phyloP scores from a whole-genome alignment of 2,113 vertebrate species.

The Nipponia nippon region DNA sequence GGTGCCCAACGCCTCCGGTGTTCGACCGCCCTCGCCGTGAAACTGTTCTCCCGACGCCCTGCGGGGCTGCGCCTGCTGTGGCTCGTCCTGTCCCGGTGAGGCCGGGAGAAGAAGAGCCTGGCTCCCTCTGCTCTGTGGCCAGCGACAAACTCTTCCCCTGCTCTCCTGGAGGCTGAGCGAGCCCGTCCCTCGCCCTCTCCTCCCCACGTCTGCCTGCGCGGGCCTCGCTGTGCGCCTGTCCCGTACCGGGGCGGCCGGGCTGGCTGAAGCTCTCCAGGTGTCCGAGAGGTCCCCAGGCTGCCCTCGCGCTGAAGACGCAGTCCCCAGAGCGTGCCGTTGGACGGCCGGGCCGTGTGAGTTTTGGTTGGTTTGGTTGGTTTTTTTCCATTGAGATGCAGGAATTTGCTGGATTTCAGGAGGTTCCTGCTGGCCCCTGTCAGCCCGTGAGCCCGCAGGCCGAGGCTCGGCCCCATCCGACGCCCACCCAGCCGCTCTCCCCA shows the following conservation, averaged over 20 bases:
- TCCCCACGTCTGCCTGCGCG: rapidly evolving
- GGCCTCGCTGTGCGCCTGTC: rapidly evolving
- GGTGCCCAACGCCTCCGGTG: rapidly evolving
- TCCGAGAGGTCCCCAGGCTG: neutral
- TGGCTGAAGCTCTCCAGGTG: neutral
- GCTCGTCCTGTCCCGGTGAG: neutral
- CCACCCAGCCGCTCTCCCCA: rapidly evolving
- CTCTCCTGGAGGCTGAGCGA: neutral
- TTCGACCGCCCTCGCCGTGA: rapidly evolving
- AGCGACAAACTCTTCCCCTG: no score
- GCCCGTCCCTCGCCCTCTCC: neutral
- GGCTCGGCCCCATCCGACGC: neutral
- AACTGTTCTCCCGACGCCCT: rapidly evolving
- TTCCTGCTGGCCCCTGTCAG: neutral
- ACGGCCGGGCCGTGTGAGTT: rapidly evolving
- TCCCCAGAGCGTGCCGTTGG: neutral
- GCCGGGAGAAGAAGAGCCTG: no score
- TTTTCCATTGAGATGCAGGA: neutral
- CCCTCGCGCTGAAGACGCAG: rapidly evolving
- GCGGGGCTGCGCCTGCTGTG: neutral
- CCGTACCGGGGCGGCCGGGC: rapidly evolving
- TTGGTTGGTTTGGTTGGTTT: neutral
- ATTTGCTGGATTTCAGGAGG: neutral
- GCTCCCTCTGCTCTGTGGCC: neutral
- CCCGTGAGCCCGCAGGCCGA: neutral